Evolutionary conservation across 2,797 vertebrate genomes (phyloP).

Genomic region (Smutsia gigantea): DNA sequence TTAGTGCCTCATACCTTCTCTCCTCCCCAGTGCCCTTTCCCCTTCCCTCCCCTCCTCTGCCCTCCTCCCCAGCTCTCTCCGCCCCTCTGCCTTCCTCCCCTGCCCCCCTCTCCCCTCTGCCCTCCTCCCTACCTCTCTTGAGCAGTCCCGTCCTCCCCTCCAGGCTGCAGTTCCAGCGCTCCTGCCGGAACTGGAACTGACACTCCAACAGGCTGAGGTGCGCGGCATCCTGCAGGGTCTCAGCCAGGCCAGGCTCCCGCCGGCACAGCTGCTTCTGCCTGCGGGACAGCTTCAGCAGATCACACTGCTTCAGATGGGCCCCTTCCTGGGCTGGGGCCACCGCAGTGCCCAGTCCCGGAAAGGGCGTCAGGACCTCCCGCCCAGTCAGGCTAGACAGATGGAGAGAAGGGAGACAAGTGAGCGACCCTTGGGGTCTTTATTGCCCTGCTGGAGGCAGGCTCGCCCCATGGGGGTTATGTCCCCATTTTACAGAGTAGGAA

Average conservation of each 20-base stretch:
- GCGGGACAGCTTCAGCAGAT: slow-evolving; percentile 94
- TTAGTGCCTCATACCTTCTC: too few species aligned
- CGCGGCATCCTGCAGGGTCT: slow-evolving; percentile 95
- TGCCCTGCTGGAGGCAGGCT: not conserved
- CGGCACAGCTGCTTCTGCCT: slow-evolving; percentile 96
- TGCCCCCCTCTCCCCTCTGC: not conserved
- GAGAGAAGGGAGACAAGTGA: not conserved
- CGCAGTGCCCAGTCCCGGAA: slow-evolving; percentile 86
- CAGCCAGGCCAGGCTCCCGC: slow-evolving; percentile 95
- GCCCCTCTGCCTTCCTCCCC: not conserved
- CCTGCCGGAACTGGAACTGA: slow-evolving; percentile 95
- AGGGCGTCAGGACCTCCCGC: slow-evolving; percentile 93
- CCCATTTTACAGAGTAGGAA: not conserved
- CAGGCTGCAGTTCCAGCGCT: slow-evolving; percentile 99
- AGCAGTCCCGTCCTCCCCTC: slow-evolving; percentile 95
- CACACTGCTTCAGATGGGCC: slow-evolving; percentile 96
- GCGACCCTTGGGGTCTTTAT: not conserved
- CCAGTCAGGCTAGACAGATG: slow-evolving; percentile 91
- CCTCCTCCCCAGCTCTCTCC: not conserved
- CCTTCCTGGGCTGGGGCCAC: slow-evolving; percentile 82
- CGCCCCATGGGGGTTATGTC: not conserved
- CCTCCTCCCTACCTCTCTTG: slow-evolving; percentile 91
- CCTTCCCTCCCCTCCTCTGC: not conserved
- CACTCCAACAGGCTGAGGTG: slow-evolving; percentile 95
- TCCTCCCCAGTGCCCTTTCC: not conserved